Percentiles rank a stretch among this genome's conserved stretches.
Conservation (phyloP, 2,797 vertebrate species). For the Balearica regulorum region DNA sequence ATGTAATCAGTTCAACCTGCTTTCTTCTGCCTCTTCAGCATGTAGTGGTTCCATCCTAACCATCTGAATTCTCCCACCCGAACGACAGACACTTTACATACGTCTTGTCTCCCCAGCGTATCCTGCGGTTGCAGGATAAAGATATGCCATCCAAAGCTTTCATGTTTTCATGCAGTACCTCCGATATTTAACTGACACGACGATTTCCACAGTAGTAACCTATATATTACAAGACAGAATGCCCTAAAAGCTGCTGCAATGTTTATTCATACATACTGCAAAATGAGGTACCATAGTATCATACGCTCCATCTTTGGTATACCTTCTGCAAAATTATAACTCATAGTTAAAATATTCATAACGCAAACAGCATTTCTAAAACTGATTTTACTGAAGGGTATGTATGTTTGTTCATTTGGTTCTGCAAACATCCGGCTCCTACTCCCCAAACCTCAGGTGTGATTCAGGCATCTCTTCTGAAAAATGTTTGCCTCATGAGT, state of each 20-base stretch:
- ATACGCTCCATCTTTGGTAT: not conserved
- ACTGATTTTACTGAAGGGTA: not conserved
- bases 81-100: not conserved
- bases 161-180: not conserved
- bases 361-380: not conserved
- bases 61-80: not conserved
- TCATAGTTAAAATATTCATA: not conserved
- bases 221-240: not conserved
- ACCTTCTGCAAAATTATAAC: not conserved
- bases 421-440: not conserved
- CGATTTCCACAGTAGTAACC: not conserved
- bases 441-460: not conserved
- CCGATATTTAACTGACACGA: fast-evolving
- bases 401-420: not conserved
- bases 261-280: not conserved
- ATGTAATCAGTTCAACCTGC: not conserved
- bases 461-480: not conserved
- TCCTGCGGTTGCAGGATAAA: not conserved
- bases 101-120: not conserved
- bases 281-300: not conserved
- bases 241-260: not conserved
- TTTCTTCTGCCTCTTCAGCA: not conserved
- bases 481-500: not conserved
- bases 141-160: not conserved
- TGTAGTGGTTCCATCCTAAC: not conserved